These are phyloP conservation scores for Rosalia funebris DNA, from an alignment of 2,888 invertebrate genomes.

Conservation along the genomic window DNA sequence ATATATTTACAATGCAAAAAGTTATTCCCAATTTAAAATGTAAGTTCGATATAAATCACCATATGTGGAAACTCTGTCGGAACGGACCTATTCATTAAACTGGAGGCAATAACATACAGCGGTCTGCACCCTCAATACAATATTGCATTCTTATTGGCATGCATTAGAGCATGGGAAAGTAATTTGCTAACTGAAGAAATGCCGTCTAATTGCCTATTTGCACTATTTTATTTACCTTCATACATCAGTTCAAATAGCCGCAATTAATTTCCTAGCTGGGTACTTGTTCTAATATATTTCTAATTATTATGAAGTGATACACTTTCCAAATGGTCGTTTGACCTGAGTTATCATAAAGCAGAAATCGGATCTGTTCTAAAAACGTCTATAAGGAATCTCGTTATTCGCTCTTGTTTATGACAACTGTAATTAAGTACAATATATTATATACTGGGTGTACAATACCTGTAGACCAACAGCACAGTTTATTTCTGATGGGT, in stretches of 20 bases:
- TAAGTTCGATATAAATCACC: conserved; percentile 49
- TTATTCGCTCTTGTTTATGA: too few relatives aligned
- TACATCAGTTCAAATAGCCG: conserved; percentile 4
- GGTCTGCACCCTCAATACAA: conserved; percentile 14
- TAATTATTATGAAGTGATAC: not conserved
- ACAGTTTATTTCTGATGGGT: too few relatives aligned
- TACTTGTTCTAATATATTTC: not conserved
- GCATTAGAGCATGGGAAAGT: conserved; percentile 26
- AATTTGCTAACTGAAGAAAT: conserved; percentile 23
- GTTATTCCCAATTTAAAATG: conserved; percentile 52
- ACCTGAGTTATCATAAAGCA: too few relatives aligned
- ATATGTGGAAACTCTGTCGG: conserved; percentile 34
- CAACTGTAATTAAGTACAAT: too few relatives aligned
- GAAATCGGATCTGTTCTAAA: too few relatives aligned
- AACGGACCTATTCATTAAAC: conserved; percentile 42
- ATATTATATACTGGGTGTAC: too few relatives aligned
- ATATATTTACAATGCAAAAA: conserved; percentile 40
- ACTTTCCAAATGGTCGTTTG: not conserved
- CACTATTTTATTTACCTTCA: conserved; percentile 17
- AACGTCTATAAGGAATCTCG: too few relatives aligned
- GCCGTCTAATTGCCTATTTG: conserved; percentile 20
- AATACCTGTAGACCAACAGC: too few relatives aligned
- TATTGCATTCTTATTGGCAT: conserved; percentile 24
- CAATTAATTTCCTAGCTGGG: not conserved
- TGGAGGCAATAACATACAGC: conserved; percentile 14